These are phyloP conservation scores for Atrichornis clamosus DNA, from an alignment of 2,113 vertebrate genomes.

Conservation along the genomic window DNA sequence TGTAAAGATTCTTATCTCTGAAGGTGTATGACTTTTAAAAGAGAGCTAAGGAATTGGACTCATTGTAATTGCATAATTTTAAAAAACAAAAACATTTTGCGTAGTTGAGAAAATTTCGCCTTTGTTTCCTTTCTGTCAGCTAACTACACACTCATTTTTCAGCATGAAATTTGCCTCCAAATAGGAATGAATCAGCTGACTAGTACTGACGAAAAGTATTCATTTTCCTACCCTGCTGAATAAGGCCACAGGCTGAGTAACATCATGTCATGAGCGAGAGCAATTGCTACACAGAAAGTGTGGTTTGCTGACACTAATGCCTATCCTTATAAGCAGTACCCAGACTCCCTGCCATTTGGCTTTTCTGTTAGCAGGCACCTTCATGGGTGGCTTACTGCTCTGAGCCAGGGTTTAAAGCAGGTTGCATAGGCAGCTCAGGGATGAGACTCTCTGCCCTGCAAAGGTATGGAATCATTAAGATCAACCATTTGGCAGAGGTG, in stretches of 20 bases:
- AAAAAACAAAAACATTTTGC: background rate
- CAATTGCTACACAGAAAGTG: background rate
- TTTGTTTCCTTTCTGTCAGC: background rate
- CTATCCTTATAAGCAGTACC: background rate
- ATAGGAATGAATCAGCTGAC: background rate
- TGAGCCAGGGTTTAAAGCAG: background rate
- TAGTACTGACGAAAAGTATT: background rate
- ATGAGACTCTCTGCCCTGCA: rapidly evolving
- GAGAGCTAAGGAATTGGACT: background rate
- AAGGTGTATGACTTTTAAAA: background rate
- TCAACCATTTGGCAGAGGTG: background rate
- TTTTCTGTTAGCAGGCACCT: background rate
- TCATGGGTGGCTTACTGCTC: background rate
- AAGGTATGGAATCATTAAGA: background rate
- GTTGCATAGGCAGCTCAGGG: background rate
- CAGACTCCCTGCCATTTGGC: background rate
- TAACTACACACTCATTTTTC: background rate
- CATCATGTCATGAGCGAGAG: rapidly evolving
- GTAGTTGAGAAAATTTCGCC: background rate
- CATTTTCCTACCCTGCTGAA: background rate
- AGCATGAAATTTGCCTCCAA: background rate
- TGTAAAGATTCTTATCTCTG: background rate
- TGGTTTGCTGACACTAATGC: background rate
- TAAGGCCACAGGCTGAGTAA: background rate
- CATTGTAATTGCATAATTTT: background rate